Conservation (phyloP, 2,888 invertebrate genomes). For the Calameuta pallipes region DNA sequence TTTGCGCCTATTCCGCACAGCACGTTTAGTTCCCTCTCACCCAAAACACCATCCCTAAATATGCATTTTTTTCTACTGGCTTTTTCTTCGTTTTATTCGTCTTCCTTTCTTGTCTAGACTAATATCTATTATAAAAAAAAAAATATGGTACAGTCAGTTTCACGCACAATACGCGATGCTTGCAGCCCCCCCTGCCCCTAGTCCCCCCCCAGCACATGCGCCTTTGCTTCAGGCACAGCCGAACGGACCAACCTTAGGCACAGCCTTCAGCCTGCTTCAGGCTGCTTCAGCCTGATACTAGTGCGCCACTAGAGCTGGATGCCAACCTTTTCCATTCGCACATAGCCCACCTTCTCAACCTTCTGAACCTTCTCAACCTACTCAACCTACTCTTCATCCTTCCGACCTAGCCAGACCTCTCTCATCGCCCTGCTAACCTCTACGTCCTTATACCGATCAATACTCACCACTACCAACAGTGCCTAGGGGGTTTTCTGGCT, state of each 20-base stretch:
- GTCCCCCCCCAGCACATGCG: background rate
- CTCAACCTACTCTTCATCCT: no score
- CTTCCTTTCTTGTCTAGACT: no score
- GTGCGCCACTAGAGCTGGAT: background rate
- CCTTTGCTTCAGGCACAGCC: background rate
- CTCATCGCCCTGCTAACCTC: conserved; percentile 30
- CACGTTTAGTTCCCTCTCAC: background rate
- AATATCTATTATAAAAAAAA: background rate
- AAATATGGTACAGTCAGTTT: background rate
- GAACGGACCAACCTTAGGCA: background rate
- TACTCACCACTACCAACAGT: conserved; percentile 35
- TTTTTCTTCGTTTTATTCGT: background rate
- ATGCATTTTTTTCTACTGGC: background rate
- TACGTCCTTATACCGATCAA: conserved; percentile 43
- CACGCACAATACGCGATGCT: background rate
- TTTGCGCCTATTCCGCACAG: background rate
- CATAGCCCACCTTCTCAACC: no score
- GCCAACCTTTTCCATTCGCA: background rate
- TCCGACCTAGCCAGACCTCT: no score
- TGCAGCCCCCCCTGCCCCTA: background rate
- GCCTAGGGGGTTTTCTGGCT: no score
- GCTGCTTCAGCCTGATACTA: background rate
- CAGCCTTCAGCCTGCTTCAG: background rate
- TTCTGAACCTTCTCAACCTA: no score
- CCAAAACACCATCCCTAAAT: background rate